Evolutionary conservation across 2,797 vertebrate species (phyloP), one percentile per base, ranked within the genome.

Genomic region (Fistularia commersonii): DNA sequence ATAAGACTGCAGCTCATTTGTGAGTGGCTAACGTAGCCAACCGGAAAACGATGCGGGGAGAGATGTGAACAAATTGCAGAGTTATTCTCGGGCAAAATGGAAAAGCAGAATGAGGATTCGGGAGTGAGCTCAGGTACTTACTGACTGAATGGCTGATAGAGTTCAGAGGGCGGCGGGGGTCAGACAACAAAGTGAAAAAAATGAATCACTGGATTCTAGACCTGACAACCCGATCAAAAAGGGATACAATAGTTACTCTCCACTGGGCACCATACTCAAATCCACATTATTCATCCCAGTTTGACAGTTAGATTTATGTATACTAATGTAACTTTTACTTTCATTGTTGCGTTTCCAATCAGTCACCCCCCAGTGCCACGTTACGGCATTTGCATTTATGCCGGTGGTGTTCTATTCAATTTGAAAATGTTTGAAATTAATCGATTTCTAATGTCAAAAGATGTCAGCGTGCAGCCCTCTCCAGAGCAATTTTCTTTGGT

Each of bases 51-150:
- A 80, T 58, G 68, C 11, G 32, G 65, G 55, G 55, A 68, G 75
- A 76, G 85, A 83, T 80, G 72, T 65, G 68, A 80, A 77, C 71
- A 87, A 81, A 87, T 86, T 87, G 77, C 75, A 55, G 41, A 76
- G 82, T 84, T 80, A 83, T 79, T 86, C 72, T 88, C 77, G 66
- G 76, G 80, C 69, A 63, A 57, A 23, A 23, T 23, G 36, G 68
- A 74, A 77, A 85, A 80, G 76, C 84, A 83, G 84, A 81, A 84
- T 72, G 74, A 82, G 73, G 50, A 77, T 60, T 67, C 72, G 69
- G 75, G 62, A 61, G 77, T 42, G 73, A 81, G 81, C 81, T 77
- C 45, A 35, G 23, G 48, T 82, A 78, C 73, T 74, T 75, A 74
- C 47, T 64, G 47, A 51, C 60, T 82, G 74, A 82, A 81, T 81